Base-by-base conservation (phyloP, 1,140 invertebrate species). In the Phenacoccus solenopsis region DNA sequence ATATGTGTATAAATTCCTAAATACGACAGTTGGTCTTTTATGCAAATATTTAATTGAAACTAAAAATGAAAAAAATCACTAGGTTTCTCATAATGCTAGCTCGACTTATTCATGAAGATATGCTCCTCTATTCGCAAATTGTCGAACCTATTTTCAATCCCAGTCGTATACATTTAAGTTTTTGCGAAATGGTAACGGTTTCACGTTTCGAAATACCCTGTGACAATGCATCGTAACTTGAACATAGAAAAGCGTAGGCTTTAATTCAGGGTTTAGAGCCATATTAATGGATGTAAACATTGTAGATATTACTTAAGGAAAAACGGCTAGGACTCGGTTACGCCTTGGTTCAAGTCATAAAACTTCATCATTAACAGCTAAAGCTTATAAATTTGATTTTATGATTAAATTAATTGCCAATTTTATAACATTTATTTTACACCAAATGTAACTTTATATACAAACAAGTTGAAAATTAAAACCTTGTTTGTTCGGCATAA, bases 281-380 rank as follows among this genome's bases (percentile, higher is more conserved):
- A 64, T 27, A 64, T 64, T 64, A 64, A 64, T 64, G 59, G 25
- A 64, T 64, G 59, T 64, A 64, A 64, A 64, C 59, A 64, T 64
- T 64, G 59, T 64, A 64, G 25, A 64, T 64, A 64, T 64, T 27
- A 64, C 59, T 64, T 25, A 25, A 25, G 59, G 59, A 64, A 64
- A 38, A 64, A 64, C 59, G 59, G 20, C 22, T 64, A 64, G 59
- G 25, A 64, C 59, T 27, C 59, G 59, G 59, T 64, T 64, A 64
- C 59, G 59, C 59, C 59, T 64, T 64, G 59, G 25, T 64, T 64
- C 25, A 24, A 27, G 59, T 27, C 59, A 64, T 64, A 64, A 64
- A 64, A 64, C 59, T 16, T 64, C 59, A 27, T 64, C 59, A 64
- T 64, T 64, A 64, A 64, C 59, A 25, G 59, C 59, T 64, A 64